Evolutionary conservation across 1,140 invertebrate species (phyloP), one percentile per base, ranked within the genome.

Genomic region (Heliconius melpomene): DNA sequence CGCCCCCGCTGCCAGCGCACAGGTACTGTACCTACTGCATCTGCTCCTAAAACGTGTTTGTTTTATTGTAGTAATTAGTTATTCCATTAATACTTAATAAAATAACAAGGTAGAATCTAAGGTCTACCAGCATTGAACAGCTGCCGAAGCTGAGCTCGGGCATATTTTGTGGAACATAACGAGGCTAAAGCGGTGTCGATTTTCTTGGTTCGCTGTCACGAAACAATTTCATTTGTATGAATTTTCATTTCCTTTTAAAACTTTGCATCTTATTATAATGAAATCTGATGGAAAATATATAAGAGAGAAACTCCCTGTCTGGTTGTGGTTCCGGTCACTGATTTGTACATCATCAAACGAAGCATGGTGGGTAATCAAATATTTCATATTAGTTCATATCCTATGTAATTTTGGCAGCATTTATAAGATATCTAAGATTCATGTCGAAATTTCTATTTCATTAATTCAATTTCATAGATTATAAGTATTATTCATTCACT

Each of bases 1-100:
- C 78, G 92, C 93, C 0, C 94, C 94, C 29, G 93, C 94, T 40
- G 88, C 87, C 81, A 90, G 88, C 52, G 94, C 94, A 82, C 94
- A 95, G 89, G 94, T 95, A 82, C 9, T 9, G 9, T 60, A 66
- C 11, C 16, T 7, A 20, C 40, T 52, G 18, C 16, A 20, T 20
- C 6, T 20, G 2, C 7, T 52, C 50, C 18, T 20, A 3, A 52
- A 52, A 7, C 50, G 50, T 52, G 50, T 7, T 52, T 20, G 16
- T 52, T 52, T 20, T 52, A 52, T 52, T 20, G 6, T 57, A 8
- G n/a, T 57, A 57, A 57, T 57, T 23, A 57, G 7, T 57, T 57
- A 11, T 9, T 9, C 7, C n/a, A 57, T 20, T 57, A 57, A 57
- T 54, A 46, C 13, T 46, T 13, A 46, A 46, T 46, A 46, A 40